These are phyloP conservation scores for Sternarchorhynchus goeldii DNA, from an alignment of 2,797 vertebrate species.

Conservation along the genomic window DNA sequence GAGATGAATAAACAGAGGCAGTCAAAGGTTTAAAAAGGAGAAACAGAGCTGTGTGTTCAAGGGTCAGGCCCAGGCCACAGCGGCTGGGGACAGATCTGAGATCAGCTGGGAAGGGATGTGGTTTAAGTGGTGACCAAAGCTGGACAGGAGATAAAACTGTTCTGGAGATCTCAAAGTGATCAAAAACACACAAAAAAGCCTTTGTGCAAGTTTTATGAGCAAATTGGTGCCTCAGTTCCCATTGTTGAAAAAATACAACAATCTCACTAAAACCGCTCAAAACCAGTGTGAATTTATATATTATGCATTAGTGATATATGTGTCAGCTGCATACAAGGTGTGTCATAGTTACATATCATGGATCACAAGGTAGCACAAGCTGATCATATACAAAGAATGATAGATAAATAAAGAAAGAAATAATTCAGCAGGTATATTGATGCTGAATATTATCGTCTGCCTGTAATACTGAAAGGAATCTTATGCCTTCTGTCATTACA, in stretches of 20 bases:
- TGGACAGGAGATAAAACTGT: slow-evolving; percentile 24
- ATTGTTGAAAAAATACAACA: not conserved
- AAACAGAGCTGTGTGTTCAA: slow-evolving; percentile 38
- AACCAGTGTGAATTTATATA: not conserved
- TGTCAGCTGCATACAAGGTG: too few species aligned
- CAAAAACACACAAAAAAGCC: not conserved
- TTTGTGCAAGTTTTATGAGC: not conserved
- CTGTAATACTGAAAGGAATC: too few species aligned
- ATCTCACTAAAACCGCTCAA: not conserved
- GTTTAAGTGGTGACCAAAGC: slow-evolving; percentile 37
- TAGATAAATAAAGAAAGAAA: too few species aligned
- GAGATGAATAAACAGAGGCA: slow-evolving; percentile 52
- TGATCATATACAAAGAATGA: too few species aligned
- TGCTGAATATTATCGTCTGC: too few species aligned
- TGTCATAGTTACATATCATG: too few species aligned
- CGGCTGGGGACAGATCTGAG: slow-evolving; percentile 32
- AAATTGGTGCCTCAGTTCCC: not conserved
- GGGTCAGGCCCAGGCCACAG: slow-evolving; percentile 37
- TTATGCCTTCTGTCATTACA: too few species aligned
- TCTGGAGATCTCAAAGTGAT: not conserved
- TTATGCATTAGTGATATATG: too few species aligned
- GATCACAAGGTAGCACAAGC: too few species aligned
- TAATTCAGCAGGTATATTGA: too few species aligned
- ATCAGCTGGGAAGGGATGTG: slow-evolving; percentile 25
- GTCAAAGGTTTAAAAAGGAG: slow-evolving; percentile 42